phyloP scores from a whole-genome alignment of 2,888 invertebrate genomes.

The Eumerus sabulonum region DNA sequence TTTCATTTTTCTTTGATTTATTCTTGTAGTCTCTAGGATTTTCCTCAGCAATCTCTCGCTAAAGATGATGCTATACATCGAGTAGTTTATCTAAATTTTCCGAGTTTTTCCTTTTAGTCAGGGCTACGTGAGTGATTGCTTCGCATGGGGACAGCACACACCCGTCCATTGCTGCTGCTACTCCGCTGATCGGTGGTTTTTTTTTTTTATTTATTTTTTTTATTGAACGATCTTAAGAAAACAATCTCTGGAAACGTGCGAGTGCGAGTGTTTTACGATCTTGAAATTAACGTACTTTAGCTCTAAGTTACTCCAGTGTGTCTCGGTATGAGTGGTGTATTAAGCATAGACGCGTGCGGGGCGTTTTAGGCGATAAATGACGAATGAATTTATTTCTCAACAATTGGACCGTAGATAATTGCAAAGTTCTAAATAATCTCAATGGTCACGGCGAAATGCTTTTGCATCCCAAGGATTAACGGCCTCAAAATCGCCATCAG shows the following conservation, averaged over 20 bases:
- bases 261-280: constrained; percentile 32
- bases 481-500: no score
- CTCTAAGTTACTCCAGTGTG: not conserved
- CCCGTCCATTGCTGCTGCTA: not conserved
- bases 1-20: no score
- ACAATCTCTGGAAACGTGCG: constrained; percentile 25
- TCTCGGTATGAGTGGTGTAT: not conserved
- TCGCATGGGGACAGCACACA: constrained; percentile 53
- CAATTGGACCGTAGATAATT: constrained; percentile 55
- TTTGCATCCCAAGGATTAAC: no score
- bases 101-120: constrained; percentile 59
- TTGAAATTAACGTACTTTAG: constrained; percentile 8
- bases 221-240: constrained; percentile 24
- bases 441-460: no score
- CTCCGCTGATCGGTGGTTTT: constrained; percentile 25
- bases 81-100: constrained; percentile 49
- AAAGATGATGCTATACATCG: constrained; percentile 6
- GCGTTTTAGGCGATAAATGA: constrained; percentile 12
- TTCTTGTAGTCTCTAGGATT: no score
- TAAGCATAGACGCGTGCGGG: constrained; percentile 15
- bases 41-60: no score
- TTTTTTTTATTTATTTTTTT: not conserved
- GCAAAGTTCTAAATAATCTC: constrained; percentile 12
- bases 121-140: constrained; percentile 64
- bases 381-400: constrained; percentile 3